Evolutionary conservation across 2,888 invertebrate species (phyloP).

Genomic region (Coremacera marginata): DNA sequence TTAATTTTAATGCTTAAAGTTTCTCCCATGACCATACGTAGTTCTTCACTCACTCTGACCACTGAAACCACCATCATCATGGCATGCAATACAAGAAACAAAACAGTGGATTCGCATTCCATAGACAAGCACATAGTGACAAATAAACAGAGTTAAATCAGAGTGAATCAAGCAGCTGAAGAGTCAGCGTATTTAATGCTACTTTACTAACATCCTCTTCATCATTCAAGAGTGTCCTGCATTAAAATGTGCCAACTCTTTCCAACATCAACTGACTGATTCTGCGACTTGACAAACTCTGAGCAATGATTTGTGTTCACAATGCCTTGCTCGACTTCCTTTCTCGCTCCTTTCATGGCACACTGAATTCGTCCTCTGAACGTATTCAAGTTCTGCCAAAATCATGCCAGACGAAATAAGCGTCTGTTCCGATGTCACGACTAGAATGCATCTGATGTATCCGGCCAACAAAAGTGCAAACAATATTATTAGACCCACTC

Average conservation of each 20-base stretch:
- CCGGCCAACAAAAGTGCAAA: slow-evolving; percentile 49
- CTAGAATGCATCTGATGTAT: slow-evolving; percentile 50
- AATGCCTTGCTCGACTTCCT: not conserved
- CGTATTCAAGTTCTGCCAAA: not conserved
- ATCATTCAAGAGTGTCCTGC: not conserved
- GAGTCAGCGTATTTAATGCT: not conserved
- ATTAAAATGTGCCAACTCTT: slow-evolving; percentile 16
- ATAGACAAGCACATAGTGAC: not conserved
- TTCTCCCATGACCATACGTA: slow-evolving; percentile 23
- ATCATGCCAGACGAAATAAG: slow-evolving; percentile 12
- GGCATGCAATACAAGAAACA: slow-evolving; percentile 17
- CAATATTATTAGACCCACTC: slow-evolving; percentile 43
- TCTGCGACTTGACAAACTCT: slow-evolving; percentile 56
- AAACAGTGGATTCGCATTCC: slow-evolving; percentile 14
- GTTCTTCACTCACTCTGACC: not conserved
- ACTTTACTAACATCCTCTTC: not conserved
- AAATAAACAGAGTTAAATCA: not conserved
- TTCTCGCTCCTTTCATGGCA: not conserved
- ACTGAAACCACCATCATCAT: not conserved
- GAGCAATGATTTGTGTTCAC: slow-evolving; percentile 55
- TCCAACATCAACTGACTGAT: slow-evolving; percentile 47
- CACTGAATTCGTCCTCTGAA: not conserved
- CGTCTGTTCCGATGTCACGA: slow-evolving; percentile 41
- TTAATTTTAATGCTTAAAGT: slow-evolving; percentile 44
- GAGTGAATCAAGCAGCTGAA: not conserved